phyloP scores from a whole-genome alignment of 2,888 invertebrate genomes.

The Macrophya annulata region DNA sequence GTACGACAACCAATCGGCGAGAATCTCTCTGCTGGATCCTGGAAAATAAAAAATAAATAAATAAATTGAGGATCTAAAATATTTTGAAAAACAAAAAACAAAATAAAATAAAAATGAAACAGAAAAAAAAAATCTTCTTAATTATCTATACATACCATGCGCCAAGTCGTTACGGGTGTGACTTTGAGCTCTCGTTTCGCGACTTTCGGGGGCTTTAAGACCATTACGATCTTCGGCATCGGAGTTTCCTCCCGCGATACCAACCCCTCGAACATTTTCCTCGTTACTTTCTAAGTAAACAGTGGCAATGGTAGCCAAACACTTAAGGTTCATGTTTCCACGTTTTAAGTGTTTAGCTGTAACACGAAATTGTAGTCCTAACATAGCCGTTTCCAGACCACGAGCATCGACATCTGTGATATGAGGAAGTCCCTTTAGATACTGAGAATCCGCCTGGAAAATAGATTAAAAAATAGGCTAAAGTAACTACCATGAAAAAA shows the following conservation, averaged over 20 bases:
- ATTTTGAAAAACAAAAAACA: conserved; percentile 6
- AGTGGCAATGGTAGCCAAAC: conserved; percentile 92
- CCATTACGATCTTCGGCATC: conserved; percentile 75
- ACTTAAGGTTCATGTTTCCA: conserved; percentile 94
- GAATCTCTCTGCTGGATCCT: conserved; percentile 30
- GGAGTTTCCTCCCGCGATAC: conserved; percentile 66
- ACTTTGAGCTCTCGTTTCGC: conserved; percentile 84
- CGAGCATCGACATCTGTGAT: conserved; percentile 81
- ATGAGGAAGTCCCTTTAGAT: conserved; percentile 79
- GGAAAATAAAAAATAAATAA: not conserved
- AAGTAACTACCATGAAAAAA: not conserved
- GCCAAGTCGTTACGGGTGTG: conserved; percentile 87
- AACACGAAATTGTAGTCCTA: conserved; percentile 91
- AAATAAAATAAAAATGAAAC: conserved; percentile 20
- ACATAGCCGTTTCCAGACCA: conserved; percentile 89
- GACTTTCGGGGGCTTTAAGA: conserved; percentile 87
- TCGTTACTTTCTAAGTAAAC: conserved; percentile 94
- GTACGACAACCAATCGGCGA: conserved; percentile 25
- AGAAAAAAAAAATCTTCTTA: conserved; percentile 24
- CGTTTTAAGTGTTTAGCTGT: conserved; percentile 90
- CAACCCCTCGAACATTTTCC: conserved; percentile 91
- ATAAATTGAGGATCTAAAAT: not conserved
- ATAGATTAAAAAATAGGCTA: not conserved
- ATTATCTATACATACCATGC: conserved; percentile 81
- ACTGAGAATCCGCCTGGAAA: conserved; percentile 78